Percentiles rank a stretch among this genome's conserved stretches.
Evolutionary conservation across 2,888 invertebrate species (phyloP).

Genomic region (Plemyria rubiginata): DNA sequence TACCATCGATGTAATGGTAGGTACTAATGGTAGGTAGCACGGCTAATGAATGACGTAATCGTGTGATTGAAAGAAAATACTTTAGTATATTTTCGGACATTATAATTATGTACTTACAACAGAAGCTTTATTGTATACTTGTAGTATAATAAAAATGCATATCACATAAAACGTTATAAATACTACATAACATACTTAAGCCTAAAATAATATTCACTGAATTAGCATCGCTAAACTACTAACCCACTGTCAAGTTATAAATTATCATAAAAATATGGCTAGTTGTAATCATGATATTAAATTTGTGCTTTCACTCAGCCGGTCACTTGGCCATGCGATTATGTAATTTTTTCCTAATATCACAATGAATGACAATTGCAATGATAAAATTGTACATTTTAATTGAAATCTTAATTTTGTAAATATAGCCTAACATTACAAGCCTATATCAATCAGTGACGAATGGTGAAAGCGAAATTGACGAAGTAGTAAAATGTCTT

Average conservation of each 20-base stretch:
- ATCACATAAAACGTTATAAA: conserved; percentile 84
- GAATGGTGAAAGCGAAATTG: conserved; percentile 37
- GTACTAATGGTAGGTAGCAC: too few species aligned
- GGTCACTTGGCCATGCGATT: conserved; percentile 47
- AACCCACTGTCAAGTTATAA: conserved; percentile 56
- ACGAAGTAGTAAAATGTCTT: conserved; percentile 30
- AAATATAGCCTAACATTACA: conserved; percentile 26
- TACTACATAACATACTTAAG: conserved; percentile 83
- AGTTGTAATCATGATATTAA: conserved; percentile 61
- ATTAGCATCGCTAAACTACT: conserved; percentile 66
- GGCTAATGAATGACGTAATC: too few species aligned
- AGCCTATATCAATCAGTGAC: conserved; percentile 31
- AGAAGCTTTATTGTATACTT: conserved; percentile 85
- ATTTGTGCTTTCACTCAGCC: conserved; percentile 69
- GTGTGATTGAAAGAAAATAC: conserved; percentile 17
- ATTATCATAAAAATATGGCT: conserved; percentile 79
- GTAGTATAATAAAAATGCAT: conserved; percentile 83
- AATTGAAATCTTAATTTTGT: conserved; percentile 17
- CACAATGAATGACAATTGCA: conserved; percentile 74
- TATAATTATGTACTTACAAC: conserved; percentile 82
- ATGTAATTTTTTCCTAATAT: conserved; percentile 70
- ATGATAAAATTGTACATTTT: conserved; percentile 50
- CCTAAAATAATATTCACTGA: conserved; percentile 77
- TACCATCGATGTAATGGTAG: too few species aligned
- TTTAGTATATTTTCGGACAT: conserved; percentile 53